Base-by-base conservation (phyloP, 1,140 invertebrate genomes). In the Oppia nitens region DNA sequence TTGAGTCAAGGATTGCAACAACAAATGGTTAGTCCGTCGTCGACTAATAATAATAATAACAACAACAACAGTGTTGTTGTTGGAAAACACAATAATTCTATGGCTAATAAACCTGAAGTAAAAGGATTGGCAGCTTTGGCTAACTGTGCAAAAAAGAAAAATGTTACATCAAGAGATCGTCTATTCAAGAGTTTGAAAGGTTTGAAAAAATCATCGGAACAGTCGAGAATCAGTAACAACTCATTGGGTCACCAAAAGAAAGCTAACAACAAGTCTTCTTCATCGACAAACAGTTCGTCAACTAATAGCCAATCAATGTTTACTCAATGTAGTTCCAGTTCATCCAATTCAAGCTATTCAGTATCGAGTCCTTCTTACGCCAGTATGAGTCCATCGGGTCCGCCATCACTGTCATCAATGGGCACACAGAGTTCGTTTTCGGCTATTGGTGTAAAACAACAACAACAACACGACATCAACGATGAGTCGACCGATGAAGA, bases 181-280 rank as follows among this genome's bases (percentile, higher is more conserved):
- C 24, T 65, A 1, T 63, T 65, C 23, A 55, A 60, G 1, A 65
- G 61, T 54, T 45, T 65, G 12, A 65, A 65, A 51, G 62, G 64
- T 2, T 12, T 62, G 62, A 53, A 64, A 62, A 45, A 64, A 62
- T 32, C 55, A 53, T 2, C 52, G 55, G 29, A 27, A 57, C 17
- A 12, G 25, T 23, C 51, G 58, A 17, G n/a, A n/a, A n/a, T 17
- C 32, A 40, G 32, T 9, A 9, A 9, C 17, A 40, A 17, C 32
- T 40, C 32, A 40, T n/a, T n/a, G n/a, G n/a, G n/a, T n/a, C n/a
- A n/a, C n/a, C n/a, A n/a, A n/a, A n/a, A n/a, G n/a, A n/a, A n/a
- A n/a, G n/a, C n/a, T n/a, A n/a, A n/a, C n/a, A n/a, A n/a, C n/a
- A 40, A 6, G 6, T 40, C 32, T 40, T 6, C 32, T 40, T 40